phyloP scores from a whole-genome alignment of 2,888 invertebrate genomes.

The Amiota communis region DNA sequence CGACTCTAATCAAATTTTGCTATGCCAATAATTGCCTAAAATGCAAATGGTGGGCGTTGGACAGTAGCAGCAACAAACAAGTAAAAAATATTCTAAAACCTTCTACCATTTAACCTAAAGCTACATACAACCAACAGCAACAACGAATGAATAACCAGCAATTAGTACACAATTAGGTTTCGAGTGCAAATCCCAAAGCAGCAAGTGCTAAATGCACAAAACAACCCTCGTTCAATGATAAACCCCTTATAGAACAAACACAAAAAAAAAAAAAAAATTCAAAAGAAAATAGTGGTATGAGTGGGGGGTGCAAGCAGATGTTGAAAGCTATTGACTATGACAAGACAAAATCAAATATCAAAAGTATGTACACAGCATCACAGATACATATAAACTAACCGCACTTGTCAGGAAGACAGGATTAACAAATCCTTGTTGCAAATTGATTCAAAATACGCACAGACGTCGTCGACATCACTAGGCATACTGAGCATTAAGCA shows the following conservation, averaged over 20 bases:
- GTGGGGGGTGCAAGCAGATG: not conserved
- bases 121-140: slow-evolving; percentile 33
- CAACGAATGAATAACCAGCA: slow-evolving; percentile 49
- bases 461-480: not conserved
- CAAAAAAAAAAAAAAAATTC: slow-evolving; percentile 45
- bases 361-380: slow-evolving; percentile 24
- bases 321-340: slow-evolving; percentile 30
- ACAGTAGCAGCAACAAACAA: not conserved
- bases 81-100: not conserved
- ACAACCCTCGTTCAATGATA: slow-evolving; percentile 21
- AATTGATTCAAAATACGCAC: slow-evolving; percentile 69
- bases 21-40: slow-evolving; percentile 61
- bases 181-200: slow-evolving; percentile 65
- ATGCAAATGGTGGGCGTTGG: slow-evolving; percentile 60
- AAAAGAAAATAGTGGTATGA: slow-evolving; percentile 35
- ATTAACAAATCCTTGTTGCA: slow-evolving; percentile 71
- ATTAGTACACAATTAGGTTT: slow-evolving; percentile 68
- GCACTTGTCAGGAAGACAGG: slow-evolving; percentile 72
- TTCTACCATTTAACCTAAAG: slow-evolving; percentile 24
- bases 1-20: slow-evolving; percentile 58
- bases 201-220: slow-evolving; percentile 34
- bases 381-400: slow-evolving; percentile 62
- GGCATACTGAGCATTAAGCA: not conserved
- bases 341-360: slow-evolving; percentile 33
- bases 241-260: slow-evolving; percentile 47